Percentiles rank a stretch among this genome's conserved stretches.
phyloP scores from a whole-genome alignment of 2,797 vertebrate genomes.

The Eleutherodactylus coqui region DNA sequence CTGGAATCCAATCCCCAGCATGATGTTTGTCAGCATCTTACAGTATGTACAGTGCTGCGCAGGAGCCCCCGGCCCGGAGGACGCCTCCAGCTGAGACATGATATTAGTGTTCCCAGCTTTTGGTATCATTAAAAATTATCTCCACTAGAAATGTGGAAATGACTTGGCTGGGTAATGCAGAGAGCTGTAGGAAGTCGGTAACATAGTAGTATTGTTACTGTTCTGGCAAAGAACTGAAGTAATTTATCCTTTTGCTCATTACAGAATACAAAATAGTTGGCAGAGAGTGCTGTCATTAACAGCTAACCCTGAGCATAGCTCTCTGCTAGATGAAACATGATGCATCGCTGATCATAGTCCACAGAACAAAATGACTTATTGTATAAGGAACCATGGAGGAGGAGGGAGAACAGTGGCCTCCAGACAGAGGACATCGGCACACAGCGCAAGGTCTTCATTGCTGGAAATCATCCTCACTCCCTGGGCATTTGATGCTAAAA shows the following conservation, averaged over 20 bases:
- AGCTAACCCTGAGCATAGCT: conserved; percentile 59
- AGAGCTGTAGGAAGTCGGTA: conserved; percentile 51
- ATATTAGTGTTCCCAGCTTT: conserved; percentile 59
- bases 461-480: conserved; percentile 23
- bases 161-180: conserved; percentile 54
- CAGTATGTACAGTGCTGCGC: conserved; percentile 39
- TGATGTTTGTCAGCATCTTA: conserved; percentile 38
- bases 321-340: conserved; percentile 58
- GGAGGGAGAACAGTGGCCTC: conserved; percentile 38
- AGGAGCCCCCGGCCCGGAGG: conserved; percentile 6
- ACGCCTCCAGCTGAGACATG: conserved; percentile 49
- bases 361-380: conserved; percentile 48
- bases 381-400: conserved; percentile 22
- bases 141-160: conserved; percentile 56
- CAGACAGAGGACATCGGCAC: conserved; percentile 46
- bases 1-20: conserved; percentile 39
- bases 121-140: conserved; percentile 60
- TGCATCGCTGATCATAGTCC: conserved; percentile 58
- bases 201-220: conserved; percentile 50
- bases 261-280: conserved; percentile 61
- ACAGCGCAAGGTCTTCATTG: conserved; percentile 44
- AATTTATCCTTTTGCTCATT: conserved; percentile 63
- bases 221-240: conserved; percentile 53
- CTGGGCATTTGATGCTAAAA: conserved; percentile 39
- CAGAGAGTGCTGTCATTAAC: conserved; percentile 57